Conservation (phyloP, 92 coral and sea anemone genomes). For the Muricea muricata region DNA sequence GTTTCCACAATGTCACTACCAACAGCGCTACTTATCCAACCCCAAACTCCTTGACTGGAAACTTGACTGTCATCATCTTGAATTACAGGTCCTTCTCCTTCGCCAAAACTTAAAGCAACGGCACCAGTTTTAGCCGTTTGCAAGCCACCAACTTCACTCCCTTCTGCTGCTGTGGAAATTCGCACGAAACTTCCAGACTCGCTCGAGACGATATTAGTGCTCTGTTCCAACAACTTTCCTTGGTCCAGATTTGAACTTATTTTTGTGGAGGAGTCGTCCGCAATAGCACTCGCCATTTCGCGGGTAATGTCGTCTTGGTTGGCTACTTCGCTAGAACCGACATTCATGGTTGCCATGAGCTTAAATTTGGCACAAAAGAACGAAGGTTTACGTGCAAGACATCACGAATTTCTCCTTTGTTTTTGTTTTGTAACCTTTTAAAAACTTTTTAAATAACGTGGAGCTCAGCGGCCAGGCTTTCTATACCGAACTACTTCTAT, state of each 20-base stretch:
- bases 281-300: slow-evolving; percentile 95
- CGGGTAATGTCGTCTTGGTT: slow-evolving; percentile 68
- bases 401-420: neutral
- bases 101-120: slow-evolving; percentile 25
- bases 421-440: neutral
- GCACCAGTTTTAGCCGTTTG: neutral
- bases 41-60: slow-evolving; percentile 81
- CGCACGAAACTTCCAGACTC: slow-evolving; percentile 34
- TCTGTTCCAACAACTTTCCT: neutral
- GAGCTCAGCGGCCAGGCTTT: slow-evolving; percentile 10
- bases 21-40: slow-evolving; percentile 97
- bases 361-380: neutral
- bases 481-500: neutral
- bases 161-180: slow-evolving; percentile 7
- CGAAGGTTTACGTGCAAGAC: neutral
- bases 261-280: slow-evolving; percentile 65
- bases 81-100: neutral
- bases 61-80: slow-evolving; percentile 34
- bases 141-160: neutral
- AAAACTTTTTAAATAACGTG: slow-evolving; percentile 18
- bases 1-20: slow-evolving; percentile 81
- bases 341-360: slow-evolving; percentile 29
- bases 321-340: neutral
- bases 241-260: neutral
- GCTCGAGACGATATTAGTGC: slow-evolving; percentile 26